phyloP scores from a whole-genome alignment of 2,888 invertebrate genomes.

The Julus scanicus region DNA sequence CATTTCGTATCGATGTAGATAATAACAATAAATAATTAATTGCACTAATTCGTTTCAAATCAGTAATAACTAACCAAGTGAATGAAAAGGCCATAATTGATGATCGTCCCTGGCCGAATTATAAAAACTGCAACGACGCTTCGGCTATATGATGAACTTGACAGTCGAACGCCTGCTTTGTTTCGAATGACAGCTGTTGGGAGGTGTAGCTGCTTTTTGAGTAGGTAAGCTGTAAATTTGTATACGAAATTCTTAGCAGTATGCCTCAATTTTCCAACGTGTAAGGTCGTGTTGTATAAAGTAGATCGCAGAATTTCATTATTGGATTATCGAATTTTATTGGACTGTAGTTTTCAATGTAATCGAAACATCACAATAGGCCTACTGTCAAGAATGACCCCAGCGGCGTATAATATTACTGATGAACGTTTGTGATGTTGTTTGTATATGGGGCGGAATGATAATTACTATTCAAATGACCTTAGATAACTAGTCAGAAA shows the following conservation, averaged over 20 bases:
- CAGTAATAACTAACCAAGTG: too few relatives aligned
- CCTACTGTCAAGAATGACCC: constrained; percentile 11
- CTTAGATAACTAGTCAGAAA: not conserved
- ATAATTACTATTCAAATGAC: not conserved
- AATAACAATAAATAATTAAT: too few relatives aligned
- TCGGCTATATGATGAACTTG: not conserved
- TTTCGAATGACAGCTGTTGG: constrained; percentile 39
- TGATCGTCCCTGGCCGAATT: not conserved
- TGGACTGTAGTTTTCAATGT: not conserved
- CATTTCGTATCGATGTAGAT: too few relatives aligned
- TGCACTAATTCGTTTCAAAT: too few relatives aligned
- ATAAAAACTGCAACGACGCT: not conserved
- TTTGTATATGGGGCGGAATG: not conserved
- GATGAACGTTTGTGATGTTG: not conserved
- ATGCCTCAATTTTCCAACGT: not conserved
- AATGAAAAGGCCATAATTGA: not conserved
- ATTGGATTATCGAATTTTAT: not conserved
- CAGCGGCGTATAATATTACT: too few relatives aligned
- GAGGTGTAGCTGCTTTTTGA: constrained; percentile 19
- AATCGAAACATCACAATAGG: not conserved
- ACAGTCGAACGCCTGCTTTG: constrained; percentile 18
- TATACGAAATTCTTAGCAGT: not conserved
- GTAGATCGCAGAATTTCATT: not conserved
- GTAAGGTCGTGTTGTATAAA: not conserved
- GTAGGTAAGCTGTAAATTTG: not conserved